Conservation (phyloP, 2,888 invertebrate species). For the Cheiracanthium punctorium region DNA sequence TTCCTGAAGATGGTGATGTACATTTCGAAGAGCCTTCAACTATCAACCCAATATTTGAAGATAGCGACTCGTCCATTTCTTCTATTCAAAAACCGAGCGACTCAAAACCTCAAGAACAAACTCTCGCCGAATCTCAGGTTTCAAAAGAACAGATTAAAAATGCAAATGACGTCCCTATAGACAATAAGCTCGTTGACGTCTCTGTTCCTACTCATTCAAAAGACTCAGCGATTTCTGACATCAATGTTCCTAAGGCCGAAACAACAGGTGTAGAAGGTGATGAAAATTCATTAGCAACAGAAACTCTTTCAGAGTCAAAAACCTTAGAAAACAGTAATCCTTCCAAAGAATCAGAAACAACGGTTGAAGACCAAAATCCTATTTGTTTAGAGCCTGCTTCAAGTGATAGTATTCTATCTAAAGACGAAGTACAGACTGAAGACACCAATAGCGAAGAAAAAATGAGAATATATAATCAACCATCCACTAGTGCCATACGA, state of each 20-base stretch:
- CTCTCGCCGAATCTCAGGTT: neutral
- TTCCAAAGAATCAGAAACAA: neutral
- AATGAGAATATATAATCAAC: neutral
- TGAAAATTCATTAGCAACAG: neutral
- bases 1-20: constrained; percentile 41
- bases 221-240: neutral
- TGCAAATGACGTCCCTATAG: neutral
- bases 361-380: neutral
- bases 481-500: constrained; percentile 6
- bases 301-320: neutral
- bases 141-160: neutral
- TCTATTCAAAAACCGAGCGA: neutral
- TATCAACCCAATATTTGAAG: constrained; percentile 49
- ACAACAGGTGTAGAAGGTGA: neutral
- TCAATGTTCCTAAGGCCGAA: neutral
- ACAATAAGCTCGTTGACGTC: neutral
- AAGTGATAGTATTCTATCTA: neutral
- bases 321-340: neutral
- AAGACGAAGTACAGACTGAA: neutral
- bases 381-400: neutral
- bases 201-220: neutral
- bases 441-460: neutral
- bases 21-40: constrained; percentile 38
- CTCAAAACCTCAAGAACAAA: neutral
- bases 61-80: constrained; percentile 36